A percentile compares a stretch with the other conserved stretches of the same genome.
Conservation (phyloP, 2,888 invertebrate genomes). For the Luffia ferchaultella region DNA sequence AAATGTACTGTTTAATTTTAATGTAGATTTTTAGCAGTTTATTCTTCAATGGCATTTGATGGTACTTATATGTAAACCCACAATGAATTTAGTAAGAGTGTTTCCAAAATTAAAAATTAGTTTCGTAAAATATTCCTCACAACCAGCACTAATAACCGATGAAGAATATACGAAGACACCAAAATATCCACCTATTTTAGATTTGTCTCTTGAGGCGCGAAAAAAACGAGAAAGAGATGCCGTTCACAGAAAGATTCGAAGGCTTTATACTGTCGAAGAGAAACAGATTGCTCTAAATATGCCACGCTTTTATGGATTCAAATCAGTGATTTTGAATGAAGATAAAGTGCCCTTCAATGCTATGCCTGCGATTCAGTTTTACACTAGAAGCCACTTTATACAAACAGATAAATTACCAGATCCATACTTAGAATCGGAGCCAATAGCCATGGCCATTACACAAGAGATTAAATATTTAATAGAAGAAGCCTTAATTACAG, state of each 20-base stretch:
- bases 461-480: constrained; percentile 65
- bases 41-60: too few relatives aligned
- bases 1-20: too few relatives aligned
- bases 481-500: constrained; percentile 72
- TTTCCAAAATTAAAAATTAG: not conserved
- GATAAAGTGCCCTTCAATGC: constrained; percentile 70
- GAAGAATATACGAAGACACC: constrained; percentile 48
- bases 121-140: constrained; percentile 24
- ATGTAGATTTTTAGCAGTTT: too few relatives aligned
- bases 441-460: constrained; percentile 48
- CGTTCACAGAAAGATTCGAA: constrained; percentile 68
- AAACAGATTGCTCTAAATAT: constrained; percentile 85
- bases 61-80: too few relatives aligned
- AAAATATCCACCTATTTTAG: constrained; percentile 70
- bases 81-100: not conserved
- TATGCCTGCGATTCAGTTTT: constrained; percentile 73
- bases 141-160: constrained; percentile 28
- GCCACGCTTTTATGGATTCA: constrained; percentile 83
- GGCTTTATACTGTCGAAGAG: constrained; percentile 79
- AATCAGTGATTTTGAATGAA: constrained; percentile 69
- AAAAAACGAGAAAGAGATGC: constrained; percentile 46
- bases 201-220: constrained; percentile 58
- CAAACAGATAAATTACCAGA: constrained; percentile 66
- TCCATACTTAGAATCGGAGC: constrained; percentile 55
- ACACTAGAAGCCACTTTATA: constrained; percentile 80